Evolutionary conservation across 2,797 vertebrate genomes (phyloP).

Genomic region (Eupleurogrammus muticus): DNA sequence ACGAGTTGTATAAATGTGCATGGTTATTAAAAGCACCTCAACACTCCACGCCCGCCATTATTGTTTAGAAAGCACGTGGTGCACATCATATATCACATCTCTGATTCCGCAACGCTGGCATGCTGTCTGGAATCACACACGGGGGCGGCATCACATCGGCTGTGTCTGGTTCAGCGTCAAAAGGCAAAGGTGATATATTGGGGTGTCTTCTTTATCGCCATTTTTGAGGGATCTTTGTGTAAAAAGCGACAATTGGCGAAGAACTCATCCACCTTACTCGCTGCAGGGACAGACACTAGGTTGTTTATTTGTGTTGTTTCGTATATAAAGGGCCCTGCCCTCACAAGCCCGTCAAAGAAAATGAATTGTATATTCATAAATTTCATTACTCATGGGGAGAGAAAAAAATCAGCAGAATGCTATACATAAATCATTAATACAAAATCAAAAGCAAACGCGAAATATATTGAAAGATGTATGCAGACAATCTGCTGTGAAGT

Average conservation of each 20-base stretch:
- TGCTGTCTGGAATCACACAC: too few relatives aligned
- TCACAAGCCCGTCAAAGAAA: slow-evolving; percentile 75
- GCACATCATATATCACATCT: too few relatives aligned
- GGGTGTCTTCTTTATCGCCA: too few relatives aligned
- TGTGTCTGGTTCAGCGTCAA: too few relatives aligned
- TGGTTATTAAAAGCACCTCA: too few relatives aligned
- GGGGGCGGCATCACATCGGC: too few relatives aligned
- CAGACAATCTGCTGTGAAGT: slow-evolving; percentile 54
- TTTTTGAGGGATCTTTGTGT: background rate
- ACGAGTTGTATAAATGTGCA: too few relatives aligned
- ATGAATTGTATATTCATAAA: slow-evolving; percentile 77
- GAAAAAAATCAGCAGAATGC: slow-evolving; percentile 73
- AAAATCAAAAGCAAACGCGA: slow-evolving; percentile 72
- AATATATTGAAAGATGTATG: slow-evolving; percentile 52
- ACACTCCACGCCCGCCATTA: too few relatives aligned
- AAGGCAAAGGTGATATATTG: too few relatives aligned
- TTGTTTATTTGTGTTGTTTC: slow-evolving; percentile 79
- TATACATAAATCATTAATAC: slow-evolving; percentile 81
- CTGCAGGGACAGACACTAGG: slow-evolving; percentile 69
- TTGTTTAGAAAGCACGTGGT: too few relatives aligned
- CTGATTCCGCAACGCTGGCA: too few relatives aligned
- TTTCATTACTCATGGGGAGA: slow-evolving; percentile 73
- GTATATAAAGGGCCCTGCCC: slow-evolving; percentile 75
- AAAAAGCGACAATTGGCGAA: slow-evolving; percentile 48
- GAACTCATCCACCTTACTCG: slow-evolving; percentile 60